A percentile compares a stretch with the other conserved stretches of the same genome.
Conservation (phyloP, 2,113 vertebrate genomes). For the Aspidoscelis tigris region DNA sequence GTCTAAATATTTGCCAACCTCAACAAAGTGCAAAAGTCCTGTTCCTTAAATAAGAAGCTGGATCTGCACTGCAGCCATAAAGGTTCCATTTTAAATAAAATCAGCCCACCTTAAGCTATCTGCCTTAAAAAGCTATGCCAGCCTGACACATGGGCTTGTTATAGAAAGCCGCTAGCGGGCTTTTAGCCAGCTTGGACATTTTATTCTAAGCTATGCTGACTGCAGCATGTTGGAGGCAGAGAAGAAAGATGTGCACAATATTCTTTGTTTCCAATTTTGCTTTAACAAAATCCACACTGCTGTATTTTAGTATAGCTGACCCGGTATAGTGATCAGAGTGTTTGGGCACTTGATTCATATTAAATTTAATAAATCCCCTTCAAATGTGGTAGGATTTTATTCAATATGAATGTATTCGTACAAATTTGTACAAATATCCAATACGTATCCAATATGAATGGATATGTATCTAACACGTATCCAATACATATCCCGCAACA, state of each 20-base stretch:
- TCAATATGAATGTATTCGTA: too few species aligned
- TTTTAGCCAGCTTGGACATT: constrained; percentile 28
- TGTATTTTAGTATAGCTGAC: neutral
- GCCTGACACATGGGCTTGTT: constrained; percentile 8
- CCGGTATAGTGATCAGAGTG: neutral
- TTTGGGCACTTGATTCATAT: too few species aligned
- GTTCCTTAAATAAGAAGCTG: neutral
- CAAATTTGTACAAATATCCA: too few species aligned
- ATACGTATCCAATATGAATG: too few species aligned
- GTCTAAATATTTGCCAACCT: constrained; percentile 5
- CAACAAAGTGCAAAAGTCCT: neutral
- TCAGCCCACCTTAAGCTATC: constrained; percentile 20
- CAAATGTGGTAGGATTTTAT: too few species aligned
- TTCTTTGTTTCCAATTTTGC: neutral
- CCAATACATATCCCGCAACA: too few species aligned
- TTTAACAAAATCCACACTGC: neutral
- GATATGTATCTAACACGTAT: too few species aligned
- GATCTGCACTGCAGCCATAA: neutral
- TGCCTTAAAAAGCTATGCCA: constrained; percentile 24
- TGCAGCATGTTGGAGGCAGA: neutral
- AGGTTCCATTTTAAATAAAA: neutral
- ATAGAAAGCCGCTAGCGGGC: neutral
- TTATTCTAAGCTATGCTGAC: constrained; percentile 26
- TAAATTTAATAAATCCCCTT: too few species aligned
- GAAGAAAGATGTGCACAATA: neutral